These are phyloP conservation scores for Leuciscus waleckii DNA, from an alignment of 2,797 vertebrate species.

Conservation along the genomic window DNA sequence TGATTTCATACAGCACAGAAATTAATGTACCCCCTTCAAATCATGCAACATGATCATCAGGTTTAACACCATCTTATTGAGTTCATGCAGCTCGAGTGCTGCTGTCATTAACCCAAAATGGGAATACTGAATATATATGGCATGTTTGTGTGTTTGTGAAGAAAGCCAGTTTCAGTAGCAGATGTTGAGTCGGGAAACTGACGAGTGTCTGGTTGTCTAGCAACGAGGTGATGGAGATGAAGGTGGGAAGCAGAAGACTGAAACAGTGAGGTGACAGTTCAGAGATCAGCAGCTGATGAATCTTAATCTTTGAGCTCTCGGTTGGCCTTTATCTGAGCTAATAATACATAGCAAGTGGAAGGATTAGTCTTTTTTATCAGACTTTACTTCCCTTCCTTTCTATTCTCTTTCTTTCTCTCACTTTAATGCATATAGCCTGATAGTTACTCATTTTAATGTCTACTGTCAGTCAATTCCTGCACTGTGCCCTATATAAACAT, in stretches of 20 bases:
- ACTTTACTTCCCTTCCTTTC: background rate
- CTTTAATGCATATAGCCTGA: background rate
- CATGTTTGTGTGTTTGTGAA: background rate
- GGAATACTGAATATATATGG: background rate
- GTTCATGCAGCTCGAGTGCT: background rate
- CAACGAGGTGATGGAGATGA: constrained; percentile 50
- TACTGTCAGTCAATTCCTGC: background rate
- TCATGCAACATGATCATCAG: background rate
- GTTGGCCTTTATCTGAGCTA: constrained; percentile 12
- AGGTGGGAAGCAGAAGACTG: constrained; percentile 24
- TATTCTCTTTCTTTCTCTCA: background rate
- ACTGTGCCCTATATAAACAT: background rate
- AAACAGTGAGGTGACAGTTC: constrained; percentile 40
- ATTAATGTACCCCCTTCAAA: background rate
- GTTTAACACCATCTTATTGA: background rate
- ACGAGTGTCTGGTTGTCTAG: constrained; percentile 49
- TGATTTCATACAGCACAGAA: constrained; percentile 1
- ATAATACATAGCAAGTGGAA: constrained; percentile 24
- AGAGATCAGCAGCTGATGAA: constrained; percentile 36
- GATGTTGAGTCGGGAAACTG: constrained; percentile 30
- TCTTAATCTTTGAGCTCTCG: constrained; percentile 40
- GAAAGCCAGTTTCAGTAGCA: constrained; percentile 26
- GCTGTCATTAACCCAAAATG: background rate
- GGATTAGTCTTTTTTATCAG: constrained; percentile 36
- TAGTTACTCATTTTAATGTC: constrained; percentile 1